These are phyloP conservation scores for Ecdyonurus torrentis DNA, from an alignment of 2,888 invertebrate species.

Conservation along the genomic window DNA sequence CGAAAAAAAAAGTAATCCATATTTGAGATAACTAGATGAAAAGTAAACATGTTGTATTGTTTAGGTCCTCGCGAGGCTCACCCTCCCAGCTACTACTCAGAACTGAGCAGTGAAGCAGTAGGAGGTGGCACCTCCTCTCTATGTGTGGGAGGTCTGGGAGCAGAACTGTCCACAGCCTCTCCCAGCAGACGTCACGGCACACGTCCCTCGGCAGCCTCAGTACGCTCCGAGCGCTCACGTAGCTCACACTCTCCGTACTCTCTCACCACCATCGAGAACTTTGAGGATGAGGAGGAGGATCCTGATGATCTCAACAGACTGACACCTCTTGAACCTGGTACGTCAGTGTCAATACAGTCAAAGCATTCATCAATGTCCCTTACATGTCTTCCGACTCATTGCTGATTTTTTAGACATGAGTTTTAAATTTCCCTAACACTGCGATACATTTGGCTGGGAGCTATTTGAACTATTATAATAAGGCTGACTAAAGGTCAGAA, in stretches of 20 bases:
- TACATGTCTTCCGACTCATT: no score
- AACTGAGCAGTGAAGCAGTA: not conserved
- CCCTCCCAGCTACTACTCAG: conserved; percentile 11
- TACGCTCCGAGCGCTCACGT: not conserved
- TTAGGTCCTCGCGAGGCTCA: conserved; percentile 12
- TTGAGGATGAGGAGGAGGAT: not conserved
- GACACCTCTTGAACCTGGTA: not conserved
- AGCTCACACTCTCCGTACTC: not conserved
- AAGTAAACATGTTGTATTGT: no score
- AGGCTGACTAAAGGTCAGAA: no score
- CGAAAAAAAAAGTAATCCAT: no score
- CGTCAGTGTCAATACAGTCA: no score
- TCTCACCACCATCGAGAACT: not conserved
- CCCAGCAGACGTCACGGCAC: not conserved
- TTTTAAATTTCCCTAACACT: no score
- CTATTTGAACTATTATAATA: no score
- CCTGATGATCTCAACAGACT: not conserved
- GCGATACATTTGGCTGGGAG: no score
- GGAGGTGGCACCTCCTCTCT: no score
- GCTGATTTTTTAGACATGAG: no score
- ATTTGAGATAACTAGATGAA: no score
- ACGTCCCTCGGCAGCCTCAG: not conserved
- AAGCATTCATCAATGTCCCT: no score
- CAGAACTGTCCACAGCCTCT: not conserved
- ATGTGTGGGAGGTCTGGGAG: not conserved